Evolutionary conservation across 35 echinoderm and acorn worm genomes (phyloP).

Genomic region (Stichopus chloronotus): DNA sequence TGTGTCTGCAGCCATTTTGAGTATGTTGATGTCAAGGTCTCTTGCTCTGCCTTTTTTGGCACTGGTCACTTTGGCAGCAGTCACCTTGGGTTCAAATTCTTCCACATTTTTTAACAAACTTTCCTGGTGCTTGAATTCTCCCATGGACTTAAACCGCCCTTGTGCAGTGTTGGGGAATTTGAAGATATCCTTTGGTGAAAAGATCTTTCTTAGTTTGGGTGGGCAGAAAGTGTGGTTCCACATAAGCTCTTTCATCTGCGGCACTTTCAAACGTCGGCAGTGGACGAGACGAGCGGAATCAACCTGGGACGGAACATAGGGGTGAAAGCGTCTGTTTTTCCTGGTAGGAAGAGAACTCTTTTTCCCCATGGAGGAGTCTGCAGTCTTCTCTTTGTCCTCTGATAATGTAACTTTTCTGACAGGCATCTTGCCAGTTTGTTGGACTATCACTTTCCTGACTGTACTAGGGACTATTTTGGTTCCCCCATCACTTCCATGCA

Average conservation of each 20-base stretch:
- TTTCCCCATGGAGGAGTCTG: not conserved
- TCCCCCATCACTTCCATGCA: not conserved
- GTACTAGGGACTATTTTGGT: not conserved
- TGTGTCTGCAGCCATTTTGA: constrained; percentile 30
- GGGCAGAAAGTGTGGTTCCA: constrained; percentile 31
- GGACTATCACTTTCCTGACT: not conserved
- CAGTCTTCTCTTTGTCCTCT: not conserved
- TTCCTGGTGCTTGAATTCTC: constrained; percentile 14
- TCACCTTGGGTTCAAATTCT: constrained; percentile 1
- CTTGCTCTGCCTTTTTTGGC: constrained; percentile 13
- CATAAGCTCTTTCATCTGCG: constrained; percentile 23
- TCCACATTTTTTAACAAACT: constrained; percentile 13
- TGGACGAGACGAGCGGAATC: not conserved
- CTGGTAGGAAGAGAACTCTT: not conserved
- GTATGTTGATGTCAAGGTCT: constrained; percentile 25
- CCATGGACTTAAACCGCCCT: constrained; percentile 30
- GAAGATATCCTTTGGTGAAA: constrained; percentile 29
- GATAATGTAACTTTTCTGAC: not conserved
- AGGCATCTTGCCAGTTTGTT: not conserved
- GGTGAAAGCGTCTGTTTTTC: constrained; percentile 31
- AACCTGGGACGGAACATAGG: constrained; percentile 4
- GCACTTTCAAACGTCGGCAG: not conserved
- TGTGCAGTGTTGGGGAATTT: not conserved
- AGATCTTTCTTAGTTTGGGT: not conserved
- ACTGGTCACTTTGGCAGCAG: not conserved